Evolutionary conservation across 1,140 invertebrate species (phyloP), one percentile per base, ranked within the genome.

Genomic region (Popillia japonica): DNA sequence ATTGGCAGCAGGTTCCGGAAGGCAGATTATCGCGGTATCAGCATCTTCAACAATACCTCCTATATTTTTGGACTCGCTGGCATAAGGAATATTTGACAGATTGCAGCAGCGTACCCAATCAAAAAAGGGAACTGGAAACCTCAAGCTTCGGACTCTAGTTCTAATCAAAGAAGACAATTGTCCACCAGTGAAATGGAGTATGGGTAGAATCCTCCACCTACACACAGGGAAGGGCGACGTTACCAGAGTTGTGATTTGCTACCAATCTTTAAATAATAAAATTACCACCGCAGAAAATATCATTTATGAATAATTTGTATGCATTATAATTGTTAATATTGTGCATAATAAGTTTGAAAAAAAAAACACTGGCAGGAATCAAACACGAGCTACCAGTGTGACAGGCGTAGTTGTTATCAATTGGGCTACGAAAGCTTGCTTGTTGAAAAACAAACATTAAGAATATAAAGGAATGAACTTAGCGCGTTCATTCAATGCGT

Each of bases 1-100:
- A 78, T 44, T 27, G 77, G 22, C 8, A n/a, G 7, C n/a, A 78
- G 20, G 17, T 78, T 40, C 77, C 72, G 1, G 77, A 78, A 23
- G 74, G 48, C 61, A 34, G 77, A 23, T 27, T 78, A 11, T 77
- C 77, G 3, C 72, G 48, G 17, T 68, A 68, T 68, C 64, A 68
- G 64, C 10, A 22, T 10, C 23, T 68, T 22, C 64, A 68, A 27
- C 64, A 68, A 68, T 27, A 4, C 23, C 64, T 3, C 23, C 64
- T n/a, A n/a, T 10, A 48, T 48, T 48, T 48, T n/a, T 48, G 44
- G 44, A 48, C 10, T 48, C 44, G 44, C n/a, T 11, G 44, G 44
- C 44, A 48, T n/a, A 48, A 48, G n/a, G 44, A 48, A 48, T 48
- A 10, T n/a, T n/a, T 2, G 44, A 48, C 44, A 3, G 44, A 48